Conservation (phyloP, 2,113 vertebrate species). For the Anser brachyrhynchus region DNA sequence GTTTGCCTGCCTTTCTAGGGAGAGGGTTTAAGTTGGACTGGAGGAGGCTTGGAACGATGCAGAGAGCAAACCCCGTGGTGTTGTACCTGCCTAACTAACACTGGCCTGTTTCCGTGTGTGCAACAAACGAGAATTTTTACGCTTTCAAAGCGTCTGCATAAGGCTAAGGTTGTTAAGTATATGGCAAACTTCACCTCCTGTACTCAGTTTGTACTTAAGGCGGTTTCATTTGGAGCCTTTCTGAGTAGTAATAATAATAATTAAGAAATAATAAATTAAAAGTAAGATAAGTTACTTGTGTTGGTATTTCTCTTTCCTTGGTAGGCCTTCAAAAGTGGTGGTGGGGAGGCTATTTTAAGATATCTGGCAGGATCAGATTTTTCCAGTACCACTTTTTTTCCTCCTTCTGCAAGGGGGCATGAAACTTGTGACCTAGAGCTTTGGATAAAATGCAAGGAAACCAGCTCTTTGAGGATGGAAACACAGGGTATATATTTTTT, state of each 20-base stretch:
- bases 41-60: not conserved
- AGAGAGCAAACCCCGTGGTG: no score
- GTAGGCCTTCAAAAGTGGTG: not conserved
- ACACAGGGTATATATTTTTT: not conserved
- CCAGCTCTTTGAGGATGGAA: not conserved
- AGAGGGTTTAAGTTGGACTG: not conserved
- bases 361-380: not conserved
- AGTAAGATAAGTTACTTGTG: not conserved
- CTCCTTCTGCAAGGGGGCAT: not conserved
- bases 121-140: not conserved
- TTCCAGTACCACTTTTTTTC: not conserved
- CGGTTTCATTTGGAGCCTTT: not conserved
- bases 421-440: not conserved
- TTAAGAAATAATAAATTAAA: not conserved
- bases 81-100: not conserved
- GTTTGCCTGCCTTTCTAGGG: not conserved
- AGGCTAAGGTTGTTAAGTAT: not conserved
- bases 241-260: not conserved
- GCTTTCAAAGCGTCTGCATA: not conserved
- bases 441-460: not conserved
- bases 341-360: not conserved
- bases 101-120: not conserved
- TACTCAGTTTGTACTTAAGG: rapidly evolving
- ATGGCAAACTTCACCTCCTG: rapidly evolving
- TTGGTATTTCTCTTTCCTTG: not conserved